A percentile compares a stretch with the other conserved stretches of the same genome.
These are phyloP conservation scores for Platycnemis pennipes DNA, from an alignment of 2,888 invertebrate species.

Conservation along the genomic window DNA sequence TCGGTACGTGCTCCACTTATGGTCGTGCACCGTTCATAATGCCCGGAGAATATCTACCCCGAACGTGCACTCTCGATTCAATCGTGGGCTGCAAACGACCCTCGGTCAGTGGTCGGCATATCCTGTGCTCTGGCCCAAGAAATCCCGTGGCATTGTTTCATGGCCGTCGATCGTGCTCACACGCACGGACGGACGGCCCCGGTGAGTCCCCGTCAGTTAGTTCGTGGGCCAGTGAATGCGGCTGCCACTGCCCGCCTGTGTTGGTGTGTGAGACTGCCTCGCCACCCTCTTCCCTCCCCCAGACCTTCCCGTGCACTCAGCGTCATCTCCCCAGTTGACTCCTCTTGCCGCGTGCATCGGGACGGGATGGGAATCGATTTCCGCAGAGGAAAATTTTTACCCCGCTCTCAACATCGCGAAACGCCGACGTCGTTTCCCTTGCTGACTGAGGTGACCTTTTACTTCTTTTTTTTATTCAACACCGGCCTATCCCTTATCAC, in stretches of 20 bases:
- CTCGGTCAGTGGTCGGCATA: background rate
- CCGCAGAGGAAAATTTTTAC: background rate
- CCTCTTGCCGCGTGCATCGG: background rate
- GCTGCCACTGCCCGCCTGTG: background rate
- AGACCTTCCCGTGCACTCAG: too few relatives aligned
- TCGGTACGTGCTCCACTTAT: background rate
- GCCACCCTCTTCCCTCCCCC: background rate
- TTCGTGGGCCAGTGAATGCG: background rate
- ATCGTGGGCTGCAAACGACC: background rate
- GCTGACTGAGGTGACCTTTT: too few relatives aligned
- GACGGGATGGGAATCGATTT: background rate
- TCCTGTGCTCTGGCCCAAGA: background rate
- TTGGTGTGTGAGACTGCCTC: background rate
- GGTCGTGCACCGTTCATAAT: background rate
- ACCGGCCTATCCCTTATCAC: too few relatives aligned
- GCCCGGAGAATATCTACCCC: background rate
- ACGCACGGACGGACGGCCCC: background rate
- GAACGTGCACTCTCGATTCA: background rate
- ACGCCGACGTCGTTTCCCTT: background rate
- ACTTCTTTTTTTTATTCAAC: too few relatives aligned
- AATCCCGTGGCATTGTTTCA: conserved; percentile 5
- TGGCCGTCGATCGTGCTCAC: background rate
- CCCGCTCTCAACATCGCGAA: background rate
- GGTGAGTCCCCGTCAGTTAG: background rate
- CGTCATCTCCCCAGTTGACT: background rate